phyloP scores from a whole-genome alignment of 2,797 vertebrate genomes.

The Phrynocephalus guinanensis region DNA sequence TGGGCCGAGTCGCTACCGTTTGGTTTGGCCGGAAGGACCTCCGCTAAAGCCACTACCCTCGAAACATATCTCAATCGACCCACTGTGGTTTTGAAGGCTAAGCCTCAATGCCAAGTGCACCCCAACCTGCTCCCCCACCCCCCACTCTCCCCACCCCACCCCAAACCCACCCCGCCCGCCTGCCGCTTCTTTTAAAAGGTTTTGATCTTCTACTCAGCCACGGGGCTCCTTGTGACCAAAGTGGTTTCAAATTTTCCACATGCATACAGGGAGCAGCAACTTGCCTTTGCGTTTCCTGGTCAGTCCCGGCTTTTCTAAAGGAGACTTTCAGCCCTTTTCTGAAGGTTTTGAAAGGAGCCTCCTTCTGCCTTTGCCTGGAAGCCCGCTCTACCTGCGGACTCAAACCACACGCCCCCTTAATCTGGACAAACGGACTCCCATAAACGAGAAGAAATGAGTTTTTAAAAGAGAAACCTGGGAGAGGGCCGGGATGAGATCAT shows the following conservation, averaged over 20 bases:
- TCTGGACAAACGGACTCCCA: background rate
- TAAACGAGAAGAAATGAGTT: background rate
- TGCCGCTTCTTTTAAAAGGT: background rate
- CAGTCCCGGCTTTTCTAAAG: background rate
- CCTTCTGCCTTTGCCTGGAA: background rate
- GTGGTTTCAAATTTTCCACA: too few relatives aligned
- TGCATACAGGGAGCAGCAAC: background rate
- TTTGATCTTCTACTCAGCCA: background rate
- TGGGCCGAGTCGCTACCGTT: constrained; percentile 22
- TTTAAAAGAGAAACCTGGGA: background rate
- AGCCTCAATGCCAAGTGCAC: background rate
- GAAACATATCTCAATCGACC: background rate
- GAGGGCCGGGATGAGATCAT: background rate
- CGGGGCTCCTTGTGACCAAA: background rate
- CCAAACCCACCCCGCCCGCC: background rate
- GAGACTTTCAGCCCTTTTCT: background rate
- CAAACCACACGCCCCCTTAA: background rate
- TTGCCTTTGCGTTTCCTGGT: background rate
- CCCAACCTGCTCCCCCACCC: too few relatives aligned
- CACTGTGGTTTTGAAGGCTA: fast-evolving
- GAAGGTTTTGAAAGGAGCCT: background rate
- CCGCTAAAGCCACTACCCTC: constrained; percentile 15
- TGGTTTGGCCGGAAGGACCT: constrained; percentile 25
- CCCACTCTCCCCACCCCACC: too few relatives aligned
- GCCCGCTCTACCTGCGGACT: background rate